These are phyloP conservation scores for Cnemophilus loriae DNA, from an alignment of 2,113 vertebrate species.

Conservation along the genomic window DNA sequence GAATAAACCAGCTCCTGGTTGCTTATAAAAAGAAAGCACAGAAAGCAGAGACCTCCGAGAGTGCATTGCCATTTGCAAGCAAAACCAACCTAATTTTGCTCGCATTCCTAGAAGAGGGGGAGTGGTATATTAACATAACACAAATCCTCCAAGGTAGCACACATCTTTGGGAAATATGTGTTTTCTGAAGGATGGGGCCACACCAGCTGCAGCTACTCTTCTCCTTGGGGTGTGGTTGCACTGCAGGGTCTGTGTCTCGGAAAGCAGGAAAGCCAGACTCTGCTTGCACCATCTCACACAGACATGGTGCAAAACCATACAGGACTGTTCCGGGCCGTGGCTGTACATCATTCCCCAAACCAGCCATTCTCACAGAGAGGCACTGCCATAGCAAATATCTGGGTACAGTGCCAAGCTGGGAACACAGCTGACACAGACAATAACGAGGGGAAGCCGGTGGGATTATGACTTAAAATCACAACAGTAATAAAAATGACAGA, in stretches of 20 bases:
- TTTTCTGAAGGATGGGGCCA: neutral
- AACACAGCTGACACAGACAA: neutral
- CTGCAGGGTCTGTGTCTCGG: accelerated
- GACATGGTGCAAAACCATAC: neutral
- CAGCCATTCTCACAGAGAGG: neutral
- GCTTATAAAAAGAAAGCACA: neutral
- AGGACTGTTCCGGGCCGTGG: accelerated
- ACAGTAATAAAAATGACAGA: neutral
- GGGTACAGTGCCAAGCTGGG: neutral
- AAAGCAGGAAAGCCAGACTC: neutral
- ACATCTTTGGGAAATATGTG: neutral
- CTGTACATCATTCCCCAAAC: neutral
- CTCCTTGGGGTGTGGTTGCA: neutral
- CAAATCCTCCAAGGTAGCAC: neutral
- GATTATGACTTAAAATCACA: constrained; percentile 22
- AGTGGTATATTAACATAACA: neutral
- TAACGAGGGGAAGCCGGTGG: neutral
- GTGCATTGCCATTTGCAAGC: accelerated
- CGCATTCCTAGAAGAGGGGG: neutral
- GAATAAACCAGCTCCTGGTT: neutral
- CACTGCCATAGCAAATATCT: neutral
- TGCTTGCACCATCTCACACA: neutral
- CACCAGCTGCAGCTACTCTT: neutral
- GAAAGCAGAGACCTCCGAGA: neutral
- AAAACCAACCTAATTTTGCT: neutral